A percentile compares a stretch with the other conserved stretches of the same genome.
phyloP scores from a whole-genome alignment of 2,113 vertebrate genomes.

The Myrmecophaga tridactyla region DNA sequence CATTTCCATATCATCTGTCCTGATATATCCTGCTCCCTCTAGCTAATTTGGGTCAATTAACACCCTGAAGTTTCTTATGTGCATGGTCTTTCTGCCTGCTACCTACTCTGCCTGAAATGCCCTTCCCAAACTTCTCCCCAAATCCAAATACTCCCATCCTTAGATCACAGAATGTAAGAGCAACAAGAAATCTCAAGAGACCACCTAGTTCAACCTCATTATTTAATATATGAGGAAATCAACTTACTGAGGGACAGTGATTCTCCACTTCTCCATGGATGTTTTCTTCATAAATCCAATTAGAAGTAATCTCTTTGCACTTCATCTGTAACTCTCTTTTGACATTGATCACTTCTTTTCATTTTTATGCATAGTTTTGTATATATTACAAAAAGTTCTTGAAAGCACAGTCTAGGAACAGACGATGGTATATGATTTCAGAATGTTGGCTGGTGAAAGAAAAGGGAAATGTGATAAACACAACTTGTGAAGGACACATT shows the following conservation, averaged over 20 bases:
- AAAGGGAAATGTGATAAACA: too few species aligned
- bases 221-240: neutral
- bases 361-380: neutral
- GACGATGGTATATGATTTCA: neutral
- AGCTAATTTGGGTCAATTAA: neutral
- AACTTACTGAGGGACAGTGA: neutral
- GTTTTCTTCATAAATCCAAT: neutral
- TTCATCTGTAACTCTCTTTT: neutral
- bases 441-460: too few species aligned
- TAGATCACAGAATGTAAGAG: neutral
- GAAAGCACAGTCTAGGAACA: neutral
- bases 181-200: neutral
- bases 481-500: neutral
- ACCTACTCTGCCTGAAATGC: too few species aligned
- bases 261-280: neutral
- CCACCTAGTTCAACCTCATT: neutral
- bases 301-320: neutral
- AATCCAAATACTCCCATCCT: neutral
- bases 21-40: neutral
- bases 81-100: too few species aligned
- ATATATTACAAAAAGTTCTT: neutral
- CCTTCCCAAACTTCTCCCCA: neutral
- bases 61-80: neutral
- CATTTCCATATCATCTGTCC: neutral
- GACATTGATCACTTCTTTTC: neutral